phyloP scores from a whole-genome alignment of 2,888 invertebrate species.

The Eulithis prunata region DNA sequence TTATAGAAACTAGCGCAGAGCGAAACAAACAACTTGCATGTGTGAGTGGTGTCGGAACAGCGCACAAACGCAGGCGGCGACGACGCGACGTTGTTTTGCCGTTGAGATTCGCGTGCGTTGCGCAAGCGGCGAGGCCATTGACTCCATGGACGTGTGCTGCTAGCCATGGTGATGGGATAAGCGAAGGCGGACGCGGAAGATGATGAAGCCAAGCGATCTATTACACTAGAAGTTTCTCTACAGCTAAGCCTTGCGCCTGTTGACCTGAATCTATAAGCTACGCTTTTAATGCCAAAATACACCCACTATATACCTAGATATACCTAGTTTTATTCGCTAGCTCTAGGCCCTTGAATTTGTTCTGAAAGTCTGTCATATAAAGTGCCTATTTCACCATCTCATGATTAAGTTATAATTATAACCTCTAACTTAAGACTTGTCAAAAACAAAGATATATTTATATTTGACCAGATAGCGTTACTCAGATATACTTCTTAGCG shows the following conservation, averaged over 20 bases:
- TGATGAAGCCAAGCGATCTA: not conserved
- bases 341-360: no score
- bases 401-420: no score
- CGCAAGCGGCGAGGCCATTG: slow-evolving; percentile 83
- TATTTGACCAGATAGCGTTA: no score
- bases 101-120: slow-evolving; percentile 83
- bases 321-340: no score
- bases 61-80: slow-evolving; percentile 67
- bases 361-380: no score
- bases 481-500: no score
- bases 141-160: slow-evolving; percentile 54
- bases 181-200: slow-evolving; percentile 48
- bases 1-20: slow-evolving; percentile 33
- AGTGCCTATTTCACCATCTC: no score
- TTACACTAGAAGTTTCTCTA: not conserved
- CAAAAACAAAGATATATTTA: no score
- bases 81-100: slow-evolving; percentile 79
- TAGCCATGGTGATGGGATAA: slow-evolving; percentile 34
- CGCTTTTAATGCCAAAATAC: not conserved
- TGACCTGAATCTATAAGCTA: not conserved
- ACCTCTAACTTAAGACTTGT: no score
- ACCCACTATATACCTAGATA: no score
- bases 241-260: not conserved
- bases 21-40: slow-evolving; percentile 45
- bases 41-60: slow-evolving; percentile 49